Conservation (phyloP, 2,888 invertebrate species). For the Platynereis dumerilii region DNA sequence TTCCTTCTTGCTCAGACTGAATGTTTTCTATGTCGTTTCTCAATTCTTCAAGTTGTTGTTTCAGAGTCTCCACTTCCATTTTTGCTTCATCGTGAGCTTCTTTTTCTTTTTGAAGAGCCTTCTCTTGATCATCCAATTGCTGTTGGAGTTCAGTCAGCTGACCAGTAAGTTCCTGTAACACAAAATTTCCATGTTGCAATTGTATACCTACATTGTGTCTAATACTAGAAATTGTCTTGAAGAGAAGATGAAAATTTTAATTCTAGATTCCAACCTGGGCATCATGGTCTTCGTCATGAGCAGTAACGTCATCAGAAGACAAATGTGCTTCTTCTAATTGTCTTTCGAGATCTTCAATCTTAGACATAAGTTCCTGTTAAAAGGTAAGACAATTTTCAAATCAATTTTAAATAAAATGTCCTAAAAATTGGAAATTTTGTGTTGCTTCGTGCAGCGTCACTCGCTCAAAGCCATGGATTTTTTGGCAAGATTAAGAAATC, state of each 20-base stretch:
- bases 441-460: no score
- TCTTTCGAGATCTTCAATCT: conserved; percentile 32
- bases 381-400: not conserved
- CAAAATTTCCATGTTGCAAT: not conserved
- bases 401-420: no score
- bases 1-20: conserved; percentile 41
- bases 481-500: no score
- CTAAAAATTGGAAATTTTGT: no score
- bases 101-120: conserved; percentile 47
- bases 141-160: conserved; percentile 34
- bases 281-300: no score
- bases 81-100: conserved; percentile 48
- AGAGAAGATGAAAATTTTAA: no score
- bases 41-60: conserved; percentile 43
- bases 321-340: conserved; percentile 11
- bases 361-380: conserved; percentile 31
- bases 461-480: no score
- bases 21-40: conserved; percentile 44
- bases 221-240: no score
- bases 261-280: no score
- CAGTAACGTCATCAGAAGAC: not conserved
- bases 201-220: not conserved
- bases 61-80: conserved; percentile 51
- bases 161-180: conserved; percentile 25
- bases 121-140: conserved; percentile 44